Conservation (phyloP, 2,797 vertebrate genomes). For the Hozukius guyotensis region DNA sequence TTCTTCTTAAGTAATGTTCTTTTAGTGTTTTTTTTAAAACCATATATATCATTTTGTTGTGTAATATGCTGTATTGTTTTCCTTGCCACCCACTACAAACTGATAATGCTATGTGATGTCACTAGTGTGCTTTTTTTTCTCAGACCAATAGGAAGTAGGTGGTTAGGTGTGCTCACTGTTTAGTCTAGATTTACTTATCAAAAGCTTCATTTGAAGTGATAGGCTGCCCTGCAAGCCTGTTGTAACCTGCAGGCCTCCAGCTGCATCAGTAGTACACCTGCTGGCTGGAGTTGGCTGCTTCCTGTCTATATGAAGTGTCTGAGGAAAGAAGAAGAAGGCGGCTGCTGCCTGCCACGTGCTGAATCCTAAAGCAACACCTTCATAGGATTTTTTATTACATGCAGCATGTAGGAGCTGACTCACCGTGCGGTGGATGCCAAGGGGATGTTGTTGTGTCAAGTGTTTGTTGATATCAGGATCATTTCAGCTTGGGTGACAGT, state of each 20-base stretch:
- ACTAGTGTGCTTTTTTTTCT: neutral
- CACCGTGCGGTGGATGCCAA: slow-evolving; percentile 26
- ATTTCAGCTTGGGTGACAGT: slow-evolving; percentile 35
- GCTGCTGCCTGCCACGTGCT: slow-evolving; percentile 62
- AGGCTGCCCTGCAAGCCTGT: slow-evolving; percentile 40
- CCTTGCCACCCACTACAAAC: neutral
- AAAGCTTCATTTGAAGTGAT: slow-evolving; percentile 31
- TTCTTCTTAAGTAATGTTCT: too few relatives aligned
- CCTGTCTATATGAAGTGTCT: slow-evolving; percentile 46
- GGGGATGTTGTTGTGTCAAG: slow-evolving; percentile 40
- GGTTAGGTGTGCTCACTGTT: slow-evolving; percentile 23
- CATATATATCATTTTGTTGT: too few relatives aligned
- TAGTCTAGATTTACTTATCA: slow-evolving; percentile 26
- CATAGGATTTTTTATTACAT: slow-evolving; percentile 23
- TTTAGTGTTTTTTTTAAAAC: too few relatives aligned
- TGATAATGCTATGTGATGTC: neutral
- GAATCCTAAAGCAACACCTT: slow-evolving; percentile 53
- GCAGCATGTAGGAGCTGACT: slow-evolving; percentile 47
- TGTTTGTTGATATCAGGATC: slow-evolving; percentile 55
- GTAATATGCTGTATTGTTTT: neutral
- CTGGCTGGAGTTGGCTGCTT: slow-evolving; percentile 53
- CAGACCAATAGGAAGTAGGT: neutral
- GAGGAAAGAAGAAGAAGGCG: slow-evolving; percentile 29
- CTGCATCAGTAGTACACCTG: slow-evolving; percentile 73
- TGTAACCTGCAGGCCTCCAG: slow-evolving; percentile 53